Conservation (phyloP, 2,797 vertebrate species). For the Thripadectes ignobilis region DNA sequence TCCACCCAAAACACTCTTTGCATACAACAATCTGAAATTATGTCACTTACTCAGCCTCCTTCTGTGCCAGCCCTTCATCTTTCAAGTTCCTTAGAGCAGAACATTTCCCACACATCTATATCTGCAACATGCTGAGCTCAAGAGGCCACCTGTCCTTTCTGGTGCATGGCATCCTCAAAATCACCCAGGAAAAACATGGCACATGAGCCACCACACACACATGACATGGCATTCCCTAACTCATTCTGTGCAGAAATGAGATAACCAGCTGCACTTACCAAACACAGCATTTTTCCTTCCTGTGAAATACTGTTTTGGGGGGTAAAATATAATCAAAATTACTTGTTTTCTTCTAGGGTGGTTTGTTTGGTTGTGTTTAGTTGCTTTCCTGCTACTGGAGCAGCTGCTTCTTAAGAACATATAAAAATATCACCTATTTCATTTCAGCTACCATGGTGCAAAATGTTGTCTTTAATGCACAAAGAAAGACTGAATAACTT, state of each 20-base stretch:
- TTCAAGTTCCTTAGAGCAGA: neutral
- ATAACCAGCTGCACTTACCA: neutral
- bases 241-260: neutral
- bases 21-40: neutral
- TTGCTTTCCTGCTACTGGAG: neutral
- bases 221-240: neutral
- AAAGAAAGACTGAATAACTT: neutral
- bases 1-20: neutral
- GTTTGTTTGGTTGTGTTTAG: neutral
- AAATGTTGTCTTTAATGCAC: neutral
- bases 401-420: neutral
- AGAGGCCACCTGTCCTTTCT: neutral
- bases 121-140: neutral
- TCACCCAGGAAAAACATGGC: fast-evolving
- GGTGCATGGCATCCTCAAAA: neutral
- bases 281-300: neutral
- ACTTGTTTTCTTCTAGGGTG: neutral
- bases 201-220: neutral
- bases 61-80: neutral
- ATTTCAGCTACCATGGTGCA: neutral
- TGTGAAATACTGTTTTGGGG: neutral
- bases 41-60: neutral
- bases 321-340: neutral
- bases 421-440: neutral
- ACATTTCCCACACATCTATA: neutral